Conservation (phyloP, 2,888 invertebrate genomes). For the Tromatobia lineatoria region DNA sequence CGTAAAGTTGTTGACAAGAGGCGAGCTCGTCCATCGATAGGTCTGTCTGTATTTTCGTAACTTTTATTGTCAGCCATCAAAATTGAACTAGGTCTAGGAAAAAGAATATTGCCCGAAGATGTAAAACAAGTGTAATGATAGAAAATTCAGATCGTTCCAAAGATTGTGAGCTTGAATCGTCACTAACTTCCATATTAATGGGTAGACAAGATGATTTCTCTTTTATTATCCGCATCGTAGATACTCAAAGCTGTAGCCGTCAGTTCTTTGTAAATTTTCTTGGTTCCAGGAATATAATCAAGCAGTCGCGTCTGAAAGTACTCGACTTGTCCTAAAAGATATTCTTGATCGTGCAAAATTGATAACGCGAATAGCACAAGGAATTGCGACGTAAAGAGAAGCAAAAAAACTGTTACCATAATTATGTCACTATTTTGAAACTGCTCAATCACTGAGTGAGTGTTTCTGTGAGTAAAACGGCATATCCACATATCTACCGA, state of each 20-base stretch:
- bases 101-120: not conserved
- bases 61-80: constrained; percentile 42
- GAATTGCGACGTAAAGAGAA: too few species aligned
- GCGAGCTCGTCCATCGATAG: constrained; percentile 40
- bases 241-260: not conserved
- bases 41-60: constrained; percentile 33
- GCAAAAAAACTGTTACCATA: too few species aligned
- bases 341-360: too few species aligned
- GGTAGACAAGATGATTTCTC: not conserved
- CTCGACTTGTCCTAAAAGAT: too few species aligned
- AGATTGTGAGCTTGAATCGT: constrained; percentile 5
- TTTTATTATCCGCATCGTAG: not conserved
- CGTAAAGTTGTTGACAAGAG: constrained; percentile 74
- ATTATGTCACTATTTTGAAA: too few species aligned
- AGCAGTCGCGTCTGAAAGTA: too few species aligned
- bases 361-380: too few species aligned
- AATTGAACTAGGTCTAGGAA: constrained; percentile 20
- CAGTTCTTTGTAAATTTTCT: not conserved
- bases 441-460: too few species aligned
- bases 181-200: not conserved
- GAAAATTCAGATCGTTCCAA: not conserved
- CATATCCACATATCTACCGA: too few species aligned
- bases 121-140: constrained; percentile 13
- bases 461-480: too few species aligned
- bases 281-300: not conserved